A percentile compares a stretch with the other conserved stretches of the same genome.
phyloP scores from a whole-genome alignment of 2,888 invertebrate species.

The Laothoe populi region DNA sequence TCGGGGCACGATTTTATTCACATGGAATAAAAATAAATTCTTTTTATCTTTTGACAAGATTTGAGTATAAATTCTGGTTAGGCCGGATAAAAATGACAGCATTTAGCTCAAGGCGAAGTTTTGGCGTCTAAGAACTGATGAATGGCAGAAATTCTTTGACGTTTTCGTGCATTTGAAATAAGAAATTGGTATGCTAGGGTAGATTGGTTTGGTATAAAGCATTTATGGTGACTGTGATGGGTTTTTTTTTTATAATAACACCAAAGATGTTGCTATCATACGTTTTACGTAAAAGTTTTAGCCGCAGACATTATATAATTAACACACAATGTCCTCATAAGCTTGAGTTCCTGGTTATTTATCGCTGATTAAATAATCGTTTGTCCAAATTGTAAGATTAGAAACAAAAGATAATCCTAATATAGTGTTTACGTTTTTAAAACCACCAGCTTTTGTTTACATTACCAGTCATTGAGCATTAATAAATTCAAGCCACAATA shows the following conservation, averaged over 20 bases:
- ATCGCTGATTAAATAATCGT: too few relatives aligned
- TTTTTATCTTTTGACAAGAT: neutral
- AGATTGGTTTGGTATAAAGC: neutral
- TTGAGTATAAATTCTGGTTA: neutral
- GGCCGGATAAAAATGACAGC: slow-evolving; percentile 13
- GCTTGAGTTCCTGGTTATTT: too few relatives aligned
- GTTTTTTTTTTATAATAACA: too few relatives aligned
- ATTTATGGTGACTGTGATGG: too few relatives aligned
- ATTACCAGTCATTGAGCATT: neutral
- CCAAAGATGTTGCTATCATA: too few relatives aligned
- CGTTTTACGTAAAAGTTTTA: too few relatives aligned
- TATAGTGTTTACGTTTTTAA: neutral
- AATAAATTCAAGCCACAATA: neutral
- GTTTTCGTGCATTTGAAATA: slow-evolving; percentile 4
- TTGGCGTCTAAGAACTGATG: neutral
- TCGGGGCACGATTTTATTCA: neutral
- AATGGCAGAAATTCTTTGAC: slow-evolving; percentile 3
- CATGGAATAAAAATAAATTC: neutral
- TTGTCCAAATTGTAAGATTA: too few relatives aligned
- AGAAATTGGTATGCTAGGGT: neutral
- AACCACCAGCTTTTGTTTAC: slow-evolving; percentile 9
- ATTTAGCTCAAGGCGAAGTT: slow-evolving; percentile 10
- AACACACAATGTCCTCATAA: too few relatives aligned
- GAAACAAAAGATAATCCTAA: too few relatives aligned
- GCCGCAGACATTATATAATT: too few relatives aligned